Evolutionary conservation across 2,888 invertebrate genomes (phyloP).

Genomic region (Agrochola lychnidis): DNA sequence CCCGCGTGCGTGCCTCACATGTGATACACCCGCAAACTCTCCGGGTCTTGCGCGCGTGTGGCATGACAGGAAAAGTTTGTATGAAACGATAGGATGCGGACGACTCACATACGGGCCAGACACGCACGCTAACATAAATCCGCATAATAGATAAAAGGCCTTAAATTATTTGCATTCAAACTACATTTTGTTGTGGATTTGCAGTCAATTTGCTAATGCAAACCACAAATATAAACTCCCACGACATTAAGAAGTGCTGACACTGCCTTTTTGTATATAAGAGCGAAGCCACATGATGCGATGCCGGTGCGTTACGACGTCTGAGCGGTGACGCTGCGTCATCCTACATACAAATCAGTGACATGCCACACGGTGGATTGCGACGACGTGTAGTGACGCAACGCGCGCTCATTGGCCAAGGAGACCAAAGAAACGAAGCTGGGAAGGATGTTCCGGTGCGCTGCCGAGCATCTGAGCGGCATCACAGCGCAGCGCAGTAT

Average conservation of each 20-base stretch:
- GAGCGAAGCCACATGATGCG: neutral
- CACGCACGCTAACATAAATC: neutral
- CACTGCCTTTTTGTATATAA: slow-evolving; percentile 19
- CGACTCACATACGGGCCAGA: neutral
- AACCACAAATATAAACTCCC: slow-evolving; percentile 2
- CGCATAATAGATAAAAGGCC: neutral
- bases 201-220: slow-evolving; percentile 7
- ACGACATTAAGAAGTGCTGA: slow-evolving; percentile 24
- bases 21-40: neutral
- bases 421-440: neutral
- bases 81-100: neutral
- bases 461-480: no score
- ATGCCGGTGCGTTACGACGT: neutral
- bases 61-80: neutral
- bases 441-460: no score
- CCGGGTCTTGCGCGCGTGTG: neutral
- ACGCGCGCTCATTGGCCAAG: neutral
- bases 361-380: neutral
- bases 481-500: no score
- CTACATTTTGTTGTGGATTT: slow-evolving; percentile 5
- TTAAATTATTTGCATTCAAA: slow-evolving; percentile 18
- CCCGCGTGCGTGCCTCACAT: neutral
- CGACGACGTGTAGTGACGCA: neutral
- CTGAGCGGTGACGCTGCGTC: neutral
- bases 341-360: neutral